Evolutionary conservation across 2,113 vertebrate species (phyloP), one percentile per base, ranked within the genome.

Genomic region (Cnemophilus loriae): DNA sequence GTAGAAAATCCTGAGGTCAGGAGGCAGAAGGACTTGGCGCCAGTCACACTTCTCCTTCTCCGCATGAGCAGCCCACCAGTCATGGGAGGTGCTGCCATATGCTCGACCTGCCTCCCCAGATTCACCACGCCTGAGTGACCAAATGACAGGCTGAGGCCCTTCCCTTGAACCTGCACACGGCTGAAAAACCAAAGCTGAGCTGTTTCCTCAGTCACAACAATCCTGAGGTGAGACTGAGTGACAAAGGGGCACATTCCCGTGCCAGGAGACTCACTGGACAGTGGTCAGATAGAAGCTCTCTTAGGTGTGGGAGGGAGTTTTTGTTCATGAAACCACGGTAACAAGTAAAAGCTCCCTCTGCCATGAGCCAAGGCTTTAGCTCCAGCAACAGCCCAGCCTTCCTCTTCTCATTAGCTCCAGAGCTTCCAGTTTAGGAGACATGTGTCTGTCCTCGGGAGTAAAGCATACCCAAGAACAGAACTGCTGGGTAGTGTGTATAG

Each of bases 21-120:
- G 49, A 96, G 37, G 53, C 77, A 86, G 88, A 71, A 84, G 49
- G 53, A 84, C 59, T 81, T 94, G 95, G 96, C 37, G 0, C 15
- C 37, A 71, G 50, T 84, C 69, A 85, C 13, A 3, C 16, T 84
- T 71, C 86, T 86, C 39, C 73, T 87, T 67, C 78, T 86, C 69
- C 57, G 86, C 61, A 81, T 41, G 32, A 89, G 56, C 86, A 78
- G 52, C 32, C 47, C 65, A 87, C 88, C 80, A 87, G 39, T 57
- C 88, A 89, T 19, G 59, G 56, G 88, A 95, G 84, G 77, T 81
- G 86, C 73, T 68, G 88, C 93, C 92, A 96, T 95, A 95, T 93
- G 93, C 60, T 94, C 28, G 0, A 86, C 85, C 88, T 94, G 92
- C 92, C 95, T 94, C 61, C 76, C 68, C 83, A 61, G 27, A 96